These are phyloP conservation scores for Micromys minutus DNA, from an alignment of 2,113 vertebrate species.

Conservation along the genomic window DNA sequence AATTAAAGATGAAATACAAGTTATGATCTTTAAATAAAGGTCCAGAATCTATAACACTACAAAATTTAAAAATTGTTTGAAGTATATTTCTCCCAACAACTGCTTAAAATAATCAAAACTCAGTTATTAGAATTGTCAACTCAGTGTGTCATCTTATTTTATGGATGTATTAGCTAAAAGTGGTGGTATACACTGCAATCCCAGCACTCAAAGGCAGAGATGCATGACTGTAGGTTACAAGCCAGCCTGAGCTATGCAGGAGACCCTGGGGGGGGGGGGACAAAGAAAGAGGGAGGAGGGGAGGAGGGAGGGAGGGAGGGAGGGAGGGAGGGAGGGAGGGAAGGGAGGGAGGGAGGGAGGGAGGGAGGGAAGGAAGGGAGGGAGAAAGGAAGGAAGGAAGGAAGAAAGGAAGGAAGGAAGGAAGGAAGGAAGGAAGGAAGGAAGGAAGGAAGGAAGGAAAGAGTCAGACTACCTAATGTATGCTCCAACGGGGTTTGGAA, in stretches of 20 bases:
- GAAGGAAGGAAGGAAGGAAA: background rate
- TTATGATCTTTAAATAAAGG: background rate
- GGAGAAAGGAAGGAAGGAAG: no score
- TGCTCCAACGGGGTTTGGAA: background rate
- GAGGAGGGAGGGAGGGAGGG: fast-evolving
- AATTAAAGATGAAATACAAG: background rate
- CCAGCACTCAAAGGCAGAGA: background rate
- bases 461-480: background rate
- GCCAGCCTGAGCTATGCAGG: background rate
- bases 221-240: background rate
- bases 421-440: no score
- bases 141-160: background rate
- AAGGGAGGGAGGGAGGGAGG: fast-evolving
- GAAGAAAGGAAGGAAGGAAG: fast-evolving
- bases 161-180: background rate
- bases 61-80: background rate
- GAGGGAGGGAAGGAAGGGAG: no score
- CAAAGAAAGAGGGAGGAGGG: no score
- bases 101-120: background rate
- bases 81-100: background rate
- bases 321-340: fast-evolving
- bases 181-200: background rate
- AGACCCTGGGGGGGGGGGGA: background rate
- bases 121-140: background rate
- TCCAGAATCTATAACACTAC: background rate